These are phyloP conservation scores for Psittacula derbiana DNA, from an alignment of 2,797 vertebrate genomes.

Conservation along the genomic window DNA sequence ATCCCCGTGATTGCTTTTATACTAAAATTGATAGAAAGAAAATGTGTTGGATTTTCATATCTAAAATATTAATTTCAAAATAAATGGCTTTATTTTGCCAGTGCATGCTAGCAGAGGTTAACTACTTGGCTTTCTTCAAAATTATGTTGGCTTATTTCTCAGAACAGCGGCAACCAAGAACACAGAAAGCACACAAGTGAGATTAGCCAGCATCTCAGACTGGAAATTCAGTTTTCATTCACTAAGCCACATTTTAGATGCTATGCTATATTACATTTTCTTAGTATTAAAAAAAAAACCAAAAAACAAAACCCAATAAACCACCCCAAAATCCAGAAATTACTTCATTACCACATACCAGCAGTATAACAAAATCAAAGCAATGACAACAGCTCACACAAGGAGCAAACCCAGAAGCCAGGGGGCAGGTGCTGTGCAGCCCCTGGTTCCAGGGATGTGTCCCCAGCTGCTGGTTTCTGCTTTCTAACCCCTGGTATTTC, in stretches of 20 bases:
- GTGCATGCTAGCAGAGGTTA: neutral
- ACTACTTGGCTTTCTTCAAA: neutral
- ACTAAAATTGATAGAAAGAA: neutral
- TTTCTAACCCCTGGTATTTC: neutral
- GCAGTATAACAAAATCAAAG: neutral
- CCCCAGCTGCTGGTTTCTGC: neutral
- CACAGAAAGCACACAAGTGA: neutral
- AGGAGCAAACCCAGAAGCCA: neutral
- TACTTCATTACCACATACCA: neutral
- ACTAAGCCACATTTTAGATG: neutral
- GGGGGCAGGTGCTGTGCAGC: neutral
- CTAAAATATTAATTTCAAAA: constrained; percentile 6
- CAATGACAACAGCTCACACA: neutral
- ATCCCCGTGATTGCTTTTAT: neutral
- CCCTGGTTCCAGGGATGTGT: neutral
- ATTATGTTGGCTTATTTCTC: neutral
- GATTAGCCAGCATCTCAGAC: neutral
- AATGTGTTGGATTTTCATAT: constrained; percentile 12
- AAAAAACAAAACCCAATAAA: no score
- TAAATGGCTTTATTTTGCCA: neutral
- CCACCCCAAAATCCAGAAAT: neutral
- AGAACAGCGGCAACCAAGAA: neutral
- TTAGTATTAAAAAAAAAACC: neutral
- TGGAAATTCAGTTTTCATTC: neutral
- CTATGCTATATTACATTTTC: neutral